phyloP scores from a whole-genome alignment of 2,113 vertebrate genomes.

The Ahaetulla prasina region DNA sequence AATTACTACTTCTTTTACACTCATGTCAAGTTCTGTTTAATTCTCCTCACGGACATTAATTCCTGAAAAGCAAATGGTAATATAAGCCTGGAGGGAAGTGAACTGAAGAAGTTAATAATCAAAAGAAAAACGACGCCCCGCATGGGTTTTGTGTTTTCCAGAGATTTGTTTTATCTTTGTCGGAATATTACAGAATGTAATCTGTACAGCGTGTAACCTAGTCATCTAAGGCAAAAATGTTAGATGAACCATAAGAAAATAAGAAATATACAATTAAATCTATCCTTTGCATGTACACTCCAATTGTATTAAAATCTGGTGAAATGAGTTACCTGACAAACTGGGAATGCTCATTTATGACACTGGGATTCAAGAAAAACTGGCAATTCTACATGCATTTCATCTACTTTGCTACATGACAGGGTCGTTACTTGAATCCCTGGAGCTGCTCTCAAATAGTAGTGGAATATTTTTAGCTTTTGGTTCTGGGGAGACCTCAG shows the following conservation, averaged over 20 bases:
- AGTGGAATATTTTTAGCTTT: background rate
- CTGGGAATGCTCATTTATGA: background rate
- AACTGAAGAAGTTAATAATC: conserved; percentile 8
- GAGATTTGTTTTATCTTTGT: background rate
- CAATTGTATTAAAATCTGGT: background rate
- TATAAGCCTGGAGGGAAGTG: rapidly evolving
- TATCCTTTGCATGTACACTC: background rate
- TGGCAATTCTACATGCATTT: background rate
- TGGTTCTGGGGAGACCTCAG: background rate
- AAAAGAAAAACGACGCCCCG: conserved; percentile 5
- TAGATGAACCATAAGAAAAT: conserved; percentile 26
- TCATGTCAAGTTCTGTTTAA: background rate
- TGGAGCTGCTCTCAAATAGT: background rate
- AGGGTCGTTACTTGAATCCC: background rate
- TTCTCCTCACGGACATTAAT: background rate
- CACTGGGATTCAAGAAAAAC: background rate
- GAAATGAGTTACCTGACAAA: background rate
- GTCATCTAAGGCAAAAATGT: conserved; percentile 24
- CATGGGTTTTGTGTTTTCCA: background rate
- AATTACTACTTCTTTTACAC: background rate
- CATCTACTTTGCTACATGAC: background rate
- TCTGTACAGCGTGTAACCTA: background rate
- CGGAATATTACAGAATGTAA: conserved; percentile 18
- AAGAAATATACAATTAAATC: background rate
- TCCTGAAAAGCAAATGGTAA: background rate